Percentiles rank a stretch among this genome's conserved stretches.
Conservation (phyloP, 2,888 invertebrate genomes). For the Tinea trinotella region DNA sequence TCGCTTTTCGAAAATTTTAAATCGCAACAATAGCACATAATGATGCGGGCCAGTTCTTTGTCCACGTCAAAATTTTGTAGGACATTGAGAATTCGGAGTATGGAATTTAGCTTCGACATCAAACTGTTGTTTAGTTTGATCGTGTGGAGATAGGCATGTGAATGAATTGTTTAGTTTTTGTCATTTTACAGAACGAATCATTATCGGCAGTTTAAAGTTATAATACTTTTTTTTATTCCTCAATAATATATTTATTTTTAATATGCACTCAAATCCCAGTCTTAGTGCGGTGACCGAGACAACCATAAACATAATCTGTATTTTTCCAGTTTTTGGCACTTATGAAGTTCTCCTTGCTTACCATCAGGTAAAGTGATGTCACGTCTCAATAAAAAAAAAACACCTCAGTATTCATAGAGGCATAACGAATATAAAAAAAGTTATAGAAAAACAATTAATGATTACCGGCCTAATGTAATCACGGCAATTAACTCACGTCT, state of each 20-base stretch:
- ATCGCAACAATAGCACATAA: constrained; percentile 68
- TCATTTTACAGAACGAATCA: background rate
- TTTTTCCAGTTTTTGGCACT: too few species aligned
- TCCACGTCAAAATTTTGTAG: constrained; percentile 50
- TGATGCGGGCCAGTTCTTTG: constrained; percentile 64
- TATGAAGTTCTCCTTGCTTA: too few species aligned
- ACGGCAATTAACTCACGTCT: background rate
- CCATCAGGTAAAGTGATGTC: too few species aligned
- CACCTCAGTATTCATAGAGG: too few species aligned
- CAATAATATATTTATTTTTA: too few species aligned
- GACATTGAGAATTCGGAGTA: constrained; percentile 47
- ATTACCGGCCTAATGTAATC: background rate
- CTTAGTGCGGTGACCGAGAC: too few species aligned
- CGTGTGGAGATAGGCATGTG: constrained; percentile 51
- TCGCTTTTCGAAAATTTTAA: constrained; percentile 65
- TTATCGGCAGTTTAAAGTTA: background rate
- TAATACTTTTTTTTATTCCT: too few species aligned
- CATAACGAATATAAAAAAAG: too few species aligned
- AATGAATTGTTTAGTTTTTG: constrained; percentile 37
- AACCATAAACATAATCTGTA: too few species aligned
- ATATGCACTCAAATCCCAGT: too few species aligned
- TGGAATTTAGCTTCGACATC: constrained; percentile 38
- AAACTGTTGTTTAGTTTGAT: constrained; percentile 48
- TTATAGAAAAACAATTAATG: background rate
- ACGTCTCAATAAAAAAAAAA: too few species aligned